Conservation (phyloP, 1,140 invertebrate genomes). For the Drosophila miranda region DNA sequence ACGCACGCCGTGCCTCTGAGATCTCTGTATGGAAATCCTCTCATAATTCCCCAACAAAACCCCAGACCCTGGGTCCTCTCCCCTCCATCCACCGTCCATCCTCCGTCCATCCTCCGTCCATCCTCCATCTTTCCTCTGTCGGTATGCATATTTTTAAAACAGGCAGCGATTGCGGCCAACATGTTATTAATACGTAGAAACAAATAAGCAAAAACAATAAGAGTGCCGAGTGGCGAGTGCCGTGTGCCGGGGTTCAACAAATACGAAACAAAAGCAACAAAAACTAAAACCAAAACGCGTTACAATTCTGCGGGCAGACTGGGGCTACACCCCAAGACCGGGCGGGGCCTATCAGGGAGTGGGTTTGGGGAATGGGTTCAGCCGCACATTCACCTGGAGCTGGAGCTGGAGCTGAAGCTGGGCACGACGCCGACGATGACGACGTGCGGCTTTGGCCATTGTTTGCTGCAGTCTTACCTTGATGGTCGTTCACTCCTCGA, state of each 20-base stretch:
- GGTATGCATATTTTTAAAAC: slow-evolving; percentile 76
- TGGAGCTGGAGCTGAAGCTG: slow-evolving; percentile 47
- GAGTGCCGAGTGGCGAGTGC: slow-evolving; percentile 42
- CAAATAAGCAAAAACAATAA: slow-evolving; percentile 81
- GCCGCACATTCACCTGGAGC: slow-evolving; percentile 76
- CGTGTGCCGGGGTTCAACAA: slow-evolving; percentile 30
- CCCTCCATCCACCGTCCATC: neutral
- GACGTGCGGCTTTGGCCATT: slow-evolving; percentile 72
- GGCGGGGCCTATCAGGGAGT: slow-evolving; percentile 27
- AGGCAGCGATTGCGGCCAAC: slow-evolving; percentile 62
- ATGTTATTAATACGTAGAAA: slow-evolving; percentile 81
- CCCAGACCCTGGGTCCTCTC: neutral
- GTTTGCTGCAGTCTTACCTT: slow-evolving; percentile 75
- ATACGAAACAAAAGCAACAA: slow-evolving; percentile 23
- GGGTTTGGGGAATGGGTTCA: slow-evolving; percentile 27
- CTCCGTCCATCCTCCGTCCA: no score
- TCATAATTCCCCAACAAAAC: slow-evolving; percentile 54
- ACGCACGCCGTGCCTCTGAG: slow-evolving; percentile 54
- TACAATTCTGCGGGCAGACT: slow-evolving; percentile 72
- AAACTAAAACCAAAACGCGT: slow-evolving; percentile 55
- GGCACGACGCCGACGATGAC: slow-evolving; percentile 49
- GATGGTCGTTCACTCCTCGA: slow-evolving; percentile 75
- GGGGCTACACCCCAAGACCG: slow-evolving; percentile 57
- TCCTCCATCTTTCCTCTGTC: no score
- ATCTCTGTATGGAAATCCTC: slow-evolving; percentile 56